Base-by-base conservation (phyloP, 2,113 vertebrate species). In the Tupaia tana region DNA sequence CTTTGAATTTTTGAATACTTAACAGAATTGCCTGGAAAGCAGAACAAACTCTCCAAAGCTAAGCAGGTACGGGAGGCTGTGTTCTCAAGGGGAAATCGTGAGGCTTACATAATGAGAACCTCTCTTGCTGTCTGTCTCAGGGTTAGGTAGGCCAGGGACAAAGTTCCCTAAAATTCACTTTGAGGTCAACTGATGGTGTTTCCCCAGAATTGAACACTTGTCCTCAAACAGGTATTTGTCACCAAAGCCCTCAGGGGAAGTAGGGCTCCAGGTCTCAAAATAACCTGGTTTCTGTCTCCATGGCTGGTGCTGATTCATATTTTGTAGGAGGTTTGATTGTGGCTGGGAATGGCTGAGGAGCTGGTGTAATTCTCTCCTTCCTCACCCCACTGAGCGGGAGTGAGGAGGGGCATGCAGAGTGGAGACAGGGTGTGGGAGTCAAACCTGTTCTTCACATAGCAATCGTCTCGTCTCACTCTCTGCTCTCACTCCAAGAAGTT, bases 401-500 rank as follows among this genome's bases (percentile, higher is more conserved):
- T 3, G 52, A 87, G 85, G 92, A 96, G 89, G 91, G 75, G 86
- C 93, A 93, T 2, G 14, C 31, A 96, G 95, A 89, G 75, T 0
- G 12, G 89, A 96, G 97, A 96, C 96, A 97, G 95, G 97, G 96
- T 95, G 97, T 96, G 95, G 97, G 97, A 96, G 97, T 95, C 96
- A 97, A 97, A 97, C 97, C 97, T 96, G 97, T 97, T 97, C 97
- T 93, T 81, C 90, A 25, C 95, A 94, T 96, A 98, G 95, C 97
- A 95, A 96, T 95, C 75, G 1, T 61, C 96, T 97, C 31, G 9
- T 95, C 97, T 97, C 94, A 95, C 81, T 83, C 95, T 94, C 75
- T 96, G 87, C 95, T 97, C 94, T 95, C 91, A 73, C 95, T 98
- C 95, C 80, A 96, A 96, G 92, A 91, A 93, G 93, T 80, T 89